Conservation (phyloP, 2,113 vertebrate genomes). For the Excalfactoria chinensis region DNA sequence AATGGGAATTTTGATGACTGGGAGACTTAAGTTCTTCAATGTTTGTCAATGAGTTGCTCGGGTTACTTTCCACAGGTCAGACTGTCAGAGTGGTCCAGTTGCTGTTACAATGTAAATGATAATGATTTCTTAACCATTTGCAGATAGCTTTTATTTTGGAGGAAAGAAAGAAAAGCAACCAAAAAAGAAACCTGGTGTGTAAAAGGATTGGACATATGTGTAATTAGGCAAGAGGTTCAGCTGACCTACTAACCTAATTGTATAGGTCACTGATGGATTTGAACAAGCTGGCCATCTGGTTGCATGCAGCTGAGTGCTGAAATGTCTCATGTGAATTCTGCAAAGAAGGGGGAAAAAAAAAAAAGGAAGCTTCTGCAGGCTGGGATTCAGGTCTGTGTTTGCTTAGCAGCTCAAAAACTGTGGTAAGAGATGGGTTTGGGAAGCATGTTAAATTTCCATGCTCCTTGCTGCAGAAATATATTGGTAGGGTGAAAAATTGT, state of each 20-base stretch:
- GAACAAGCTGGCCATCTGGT: background rate
- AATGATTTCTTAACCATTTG: background rate
- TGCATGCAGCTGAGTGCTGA: accelerated
- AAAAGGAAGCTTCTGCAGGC: background rate
- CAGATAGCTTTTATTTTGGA: background rate
- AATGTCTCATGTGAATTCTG: accelerated
- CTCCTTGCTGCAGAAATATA: background rate
- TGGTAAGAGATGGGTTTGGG: background rate
- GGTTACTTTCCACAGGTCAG: accelerated
- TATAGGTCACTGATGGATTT: background rate
- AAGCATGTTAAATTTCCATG: accelerated
- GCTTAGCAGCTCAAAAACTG: accelerated
- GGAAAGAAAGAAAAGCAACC: background rate
- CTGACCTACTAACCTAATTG: conserved; percentile 39
- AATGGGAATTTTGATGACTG: background rate
- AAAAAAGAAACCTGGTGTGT: background rate
- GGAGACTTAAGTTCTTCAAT: background rate
- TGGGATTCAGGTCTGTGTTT: background rate
- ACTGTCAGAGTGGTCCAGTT: background rate
- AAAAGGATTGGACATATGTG: background rate
- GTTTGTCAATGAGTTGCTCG: background rate
- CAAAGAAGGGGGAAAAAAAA: background rate
- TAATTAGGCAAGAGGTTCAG: background rate
- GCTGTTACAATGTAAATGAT: background rate
- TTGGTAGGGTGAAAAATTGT: background rate